Percentiles rank a stretch among this genome's conserved stretches.
These are phyloP conservation scores for Tigriopus californicus DNA, from an alignment of 2,888 invertebrate genomes.

Conservation along the genomic window DNA sequence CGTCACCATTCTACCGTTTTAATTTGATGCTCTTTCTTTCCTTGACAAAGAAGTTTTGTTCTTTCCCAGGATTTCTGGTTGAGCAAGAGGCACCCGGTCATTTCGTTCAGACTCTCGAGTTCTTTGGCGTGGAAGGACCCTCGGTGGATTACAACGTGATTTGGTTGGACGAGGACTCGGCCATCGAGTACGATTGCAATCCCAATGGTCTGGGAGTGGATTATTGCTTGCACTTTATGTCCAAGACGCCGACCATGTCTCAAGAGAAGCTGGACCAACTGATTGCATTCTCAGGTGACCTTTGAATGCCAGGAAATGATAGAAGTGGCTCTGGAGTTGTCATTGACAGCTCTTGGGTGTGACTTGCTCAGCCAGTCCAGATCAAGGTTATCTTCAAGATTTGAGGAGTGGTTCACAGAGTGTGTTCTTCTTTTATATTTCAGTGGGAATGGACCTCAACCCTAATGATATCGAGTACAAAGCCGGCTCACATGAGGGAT, in stretches of 20 bases:
- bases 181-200: slow-evolving; percentile 19
- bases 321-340: background rate
- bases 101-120: slow-evolving; percentile 18
- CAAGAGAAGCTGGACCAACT: slow-evolving; percentile 16
- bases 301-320: background rate
- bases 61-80: slow-evolving; percentile 3
- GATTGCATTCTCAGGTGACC: slow-evolving; percentile 18
- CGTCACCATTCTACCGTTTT: no score
- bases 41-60: no score
- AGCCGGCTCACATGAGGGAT: background rate
- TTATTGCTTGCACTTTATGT: slow-evolving; percentile 21
- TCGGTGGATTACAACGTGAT: slow-evolving; percentile 20
- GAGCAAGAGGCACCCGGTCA: slow-evolving; percentile 18
- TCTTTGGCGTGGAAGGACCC: slow-evolving; percentile 14
- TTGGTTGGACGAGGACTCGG: slow-evolving; percentile 19
- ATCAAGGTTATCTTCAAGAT: background rate
- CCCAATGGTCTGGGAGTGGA: slow-evolving; percentile 13
- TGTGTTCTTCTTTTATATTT: background rate
- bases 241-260: slow-evolving; percentile 17
- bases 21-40: no score
- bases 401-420: background rate
- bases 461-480: background rate
- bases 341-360: background rate
- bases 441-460: slow-evolving; percentile 1
- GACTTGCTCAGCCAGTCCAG: background rate